Evolutionary conservation across 2,797 vertebrate genomes (phyloP).

Genomic region (Amblyopsis hoosieri): DNA sequence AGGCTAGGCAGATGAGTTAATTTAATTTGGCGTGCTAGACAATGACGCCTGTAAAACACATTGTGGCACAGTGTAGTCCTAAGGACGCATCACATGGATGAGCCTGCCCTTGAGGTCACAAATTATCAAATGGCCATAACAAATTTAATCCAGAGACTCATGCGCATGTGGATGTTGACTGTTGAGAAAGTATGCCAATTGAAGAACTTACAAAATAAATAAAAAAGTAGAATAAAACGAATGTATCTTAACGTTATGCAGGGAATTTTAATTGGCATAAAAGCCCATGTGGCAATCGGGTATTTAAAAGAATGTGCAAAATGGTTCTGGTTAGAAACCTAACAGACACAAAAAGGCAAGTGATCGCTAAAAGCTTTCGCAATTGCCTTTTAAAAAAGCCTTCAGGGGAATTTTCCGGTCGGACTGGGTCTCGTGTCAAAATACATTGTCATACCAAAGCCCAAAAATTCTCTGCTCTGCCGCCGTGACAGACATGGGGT

Average conservation of each 20-base stretch:
- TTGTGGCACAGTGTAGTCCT: constrained; percentile 16
- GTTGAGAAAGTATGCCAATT: too few species aligned
- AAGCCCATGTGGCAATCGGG: too few species aligned
- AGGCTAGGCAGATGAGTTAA: neutral
- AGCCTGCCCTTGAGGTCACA: constrained; percentile 22
- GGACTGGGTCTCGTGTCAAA: constrained; percentile 63
- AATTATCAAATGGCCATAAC: constrained; percentile 12
- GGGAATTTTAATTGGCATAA: too few species aligned
- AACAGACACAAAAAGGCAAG: constrained; percentile 25
- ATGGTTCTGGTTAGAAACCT: neutral
- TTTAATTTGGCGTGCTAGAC: too few species aligned
- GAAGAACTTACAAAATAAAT: too few species aligned
- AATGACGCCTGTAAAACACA: constrained; percentile 19
- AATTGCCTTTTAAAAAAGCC: constrained; percentile 42
- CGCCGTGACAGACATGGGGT: constrained; percentile 53
- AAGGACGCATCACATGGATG: neutral
- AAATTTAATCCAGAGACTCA: neutral
- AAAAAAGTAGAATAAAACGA: too few species aligned
- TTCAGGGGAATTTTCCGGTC: constrained; percentile 58
- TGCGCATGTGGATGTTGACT: neutral
- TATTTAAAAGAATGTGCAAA: too few species aligned
- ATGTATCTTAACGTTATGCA: too few species aligned
- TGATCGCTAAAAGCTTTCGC: constrained; percentile 42
- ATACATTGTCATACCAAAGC: constrained; percentile 48
- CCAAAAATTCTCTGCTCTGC: constrained; percentile 31